Base-by-base conservation (phyloP, 2,888 invertebrate genomes). In the Ctena decussata region DNA sequence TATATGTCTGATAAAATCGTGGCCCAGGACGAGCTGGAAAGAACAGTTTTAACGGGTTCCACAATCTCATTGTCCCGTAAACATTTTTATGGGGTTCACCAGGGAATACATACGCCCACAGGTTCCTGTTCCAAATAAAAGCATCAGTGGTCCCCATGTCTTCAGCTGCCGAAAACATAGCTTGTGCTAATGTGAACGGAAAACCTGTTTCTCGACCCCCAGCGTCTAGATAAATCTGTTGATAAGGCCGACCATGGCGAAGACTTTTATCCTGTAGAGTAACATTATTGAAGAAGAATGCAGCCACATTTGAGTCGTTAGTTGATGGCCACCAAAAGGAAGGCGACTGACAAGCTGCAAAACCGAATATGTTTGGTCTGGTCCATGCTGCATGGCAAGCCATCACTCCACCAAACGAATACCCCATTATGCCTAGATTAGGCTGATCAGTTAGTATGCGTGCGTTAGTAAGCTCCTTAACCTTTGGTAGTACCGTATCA, bases 331-430 rank as follows among this genome's bases (percentile, higher is more conserved):
- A 79, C 84, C 84, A 84, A 24, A 84, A 73, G 21, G 80, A 76
- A 0, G 84, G 80, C 18, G 80, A 80, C 73, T 80, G 79, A 44
- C 84, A 84, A n/a, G 80, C 84, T 46, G 77, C 80, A 30, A 84
- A 75, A 24, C 76, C 75, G 37, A 80, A 84, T 8, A 72, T 71
- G 27, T 30, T 0, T 21, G 79, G 75, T 12, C 84, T 57, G 71
- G 84, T 84, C 84, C 84, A 84, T 44, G 76, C 79, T 24, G 80
- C 84, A 37, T 84, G 69, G 37, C 84, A 84, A 6, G 80, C 24
- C 84, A 84, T 77, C 12, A 84, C 39, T n/a, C 80, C 84, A 6
- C 80, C 84, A 18, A 84, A 69, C 5, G 80, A 84, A 69, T 84
- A 84, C 1, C 84, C 84, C 27, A 84, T 72, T 8, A 84, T 57